Conservation (phyloP, 2,888 invertebrate genomes). For the Hydrotaea cyrtoneurina region DNA sequence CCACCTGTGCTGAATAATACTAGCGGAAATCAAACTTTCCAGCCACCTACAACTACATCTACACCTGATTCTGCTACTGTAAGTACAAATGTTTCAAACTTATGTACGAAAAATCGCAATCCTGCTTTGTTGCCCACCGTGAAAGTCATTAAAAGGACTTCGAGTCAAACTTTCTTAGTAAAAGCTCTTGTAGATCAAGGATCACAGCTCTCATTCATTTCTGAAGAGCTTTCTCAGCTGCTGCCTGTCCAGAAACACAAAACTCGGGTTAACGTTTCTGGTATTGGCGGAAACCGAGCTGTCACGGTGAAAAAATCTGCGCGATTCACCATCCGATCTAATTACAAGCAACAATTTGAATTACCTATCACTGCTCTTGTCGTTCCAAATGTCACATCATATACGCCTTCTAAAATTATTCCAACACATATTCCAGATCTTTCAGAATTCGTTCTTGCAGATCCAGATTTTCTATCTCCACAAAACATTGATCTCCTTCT, state of each 20-base stretch:
- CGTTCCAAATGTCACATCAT: constrained; percentile 41
- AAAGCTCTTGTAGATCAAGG: constrained; percentile 51
- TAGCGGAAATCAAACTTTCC: neutral
- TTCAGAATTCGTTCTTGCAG: constrained; percentile 33
- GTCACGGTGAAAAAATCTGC: constrained; percentile 31
- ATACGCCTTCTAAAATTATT: constrained; percentile 12
- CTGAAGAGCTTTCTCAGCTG: constrained; percentile 26
- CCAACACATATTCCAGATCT: neutral
- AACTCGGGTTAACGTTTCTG: constrained; percentile 24
- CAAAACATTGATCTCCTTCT: constrained; percentile 48
- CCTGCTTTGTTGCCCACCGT: constrained; percentile 45
- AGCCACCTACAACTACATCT: constrained; percentile 13
- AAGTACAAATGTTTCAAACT: constrained; percentile 8
- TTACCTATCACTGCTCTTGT: constrained; percentile 31
- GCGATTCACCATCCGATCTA: neutral
- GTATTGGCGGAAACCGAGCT: constrained; percentile 41
- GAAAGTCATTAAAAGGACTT: constrained; percentile 19
- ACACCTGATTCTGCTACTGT: constrained; percentile 11
- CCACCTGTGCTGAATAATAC: neutral
- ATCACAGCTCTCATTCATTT: constrained; percentile 45
- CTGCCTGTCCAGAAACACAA: constrained; percentile 30
- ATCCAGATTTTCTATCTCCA: constrained; percentile 30
- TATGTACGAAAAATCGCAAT: constrained; percentile 2
- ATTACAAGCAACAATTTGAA: constrained; percentile 16
- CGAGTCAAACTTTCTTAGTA: neutral